Conservation (phyloP, 2,113 vertebrate species). For the Carlito syrichta region DNA sequence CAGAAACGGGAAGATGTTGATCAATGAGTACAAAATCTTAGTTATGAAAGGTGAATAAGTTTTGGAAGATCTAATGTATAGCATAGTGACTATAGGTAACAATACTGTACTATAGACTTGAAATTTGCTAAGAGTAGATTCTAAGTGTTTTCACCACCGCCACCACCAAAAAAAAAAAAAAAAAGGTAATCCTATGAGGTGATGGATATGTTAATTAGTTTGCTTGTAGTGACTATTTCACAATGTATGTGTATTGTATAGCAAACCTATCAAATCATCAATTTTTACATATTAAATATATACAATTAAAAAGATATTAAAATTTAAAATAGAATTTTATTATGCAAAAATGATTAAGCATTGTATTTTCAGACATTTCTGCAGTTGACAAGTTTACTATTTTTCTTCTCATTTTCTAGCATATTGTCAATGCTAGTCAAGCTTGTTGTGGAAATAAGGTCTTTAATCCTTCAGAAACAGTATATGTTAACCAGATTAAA, state of each 20-base stretch:
- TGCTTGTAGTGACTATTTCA: not conserved
- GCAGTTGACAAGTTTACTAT: not conserved
- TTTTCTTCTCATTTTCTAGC: not conserved
- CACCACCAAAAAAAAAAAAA: too few relatives aligned
- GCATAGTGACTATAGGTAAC: not conserved
- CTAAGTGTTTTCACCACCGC: not conserved
- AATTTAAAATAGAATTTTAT: not conserved
- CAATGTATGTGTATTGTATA: not conserved
- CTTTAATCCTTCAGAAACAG: slow-evolving; percentile 48
- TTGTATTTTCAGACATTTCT: not conserved
- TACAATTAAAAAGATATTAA: not conserved
- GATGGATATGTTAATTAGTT: not conserved
- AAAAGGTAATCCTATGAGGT: too few relatives aligned
- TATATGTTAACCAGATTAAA: slow-evolving; percentile 55
- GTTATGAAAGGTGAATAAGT: not conserved
- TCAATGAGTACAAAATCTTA: not conserved
- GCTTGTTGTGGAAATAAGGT: slow-evolving; percentile 24
- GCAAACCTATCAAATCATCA: not conserved
- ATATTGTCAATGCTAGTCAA: not conserved
- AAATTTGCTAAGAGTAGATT: not conserved
- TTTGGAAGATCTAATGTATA: not conserved
- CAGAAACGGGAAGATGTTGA: not conserved
- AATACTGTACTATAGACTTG: not conserved
- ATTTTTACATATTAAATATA: not conserved
- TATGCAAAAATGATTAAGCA: not conserved